Evolutionary conservation across 2,113 vertebrate genomes (phyloP).

Genomic region (Ivindomyrus marchei): DNA sequence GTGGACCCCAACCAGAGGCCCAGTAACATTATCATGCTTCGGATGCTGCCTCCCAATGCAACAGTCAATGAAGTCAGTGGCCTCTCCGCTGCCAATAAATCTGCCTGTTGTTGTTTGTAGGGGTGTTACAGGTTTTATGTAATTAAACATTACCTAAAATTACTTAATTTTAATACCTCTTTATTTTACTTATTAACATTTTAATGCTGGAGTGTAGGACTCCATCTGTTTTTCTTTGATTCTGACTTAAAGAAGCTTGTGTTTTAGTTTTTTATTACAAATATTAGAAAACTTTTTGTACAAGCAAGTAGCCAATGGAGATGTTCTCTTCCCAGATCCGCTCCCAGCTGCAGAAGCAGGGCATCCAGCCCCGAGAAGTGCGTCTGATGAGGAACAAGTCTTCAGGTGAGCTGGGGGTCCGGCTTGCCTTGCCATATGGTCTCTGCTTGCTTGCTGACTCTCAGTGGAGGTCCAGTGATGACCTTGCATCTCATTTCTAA

Average conservation of each 20-base stretch:
- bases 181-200: background rate
- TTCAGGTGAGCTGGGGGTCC: constrained; percentile 71
- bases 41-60: constrained; percentile 78
- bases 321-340: constrained; percentile 61
- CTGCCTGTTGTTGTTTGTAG: background rate
- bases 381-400: constrained; percentile 89
- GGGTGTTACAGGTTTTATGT: background rate
- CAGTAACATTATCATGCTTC: constrained; percentile 88
- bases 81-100: too few species aligned
- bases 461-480: background rate
- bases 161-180: background rate
- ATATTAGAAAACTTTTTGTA: background rate
- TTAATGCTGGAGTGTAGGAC: background rate
- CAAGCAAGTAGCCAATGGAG: background rate
- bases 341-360: constrained; percentile 74
- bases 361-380: constrained; percentile 78
- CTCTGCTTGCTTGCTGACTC: background rate
- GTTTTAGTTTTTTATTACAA: background rate
- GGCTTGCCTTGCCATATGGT: background rate
- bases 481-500: background rate
- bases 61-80: constrained; percentile 74
- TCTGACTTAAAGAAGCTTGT: background rate
- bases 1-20: constrained; percentile 69
- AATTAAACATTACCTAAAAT: background rate
- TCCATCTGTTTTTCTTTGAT: background rate